These are phyloP conservation scores for Sympetrum striolatum DNA, from an alignment of 2,888 invertebrate species.

Conservation along the genomic window DNA sequence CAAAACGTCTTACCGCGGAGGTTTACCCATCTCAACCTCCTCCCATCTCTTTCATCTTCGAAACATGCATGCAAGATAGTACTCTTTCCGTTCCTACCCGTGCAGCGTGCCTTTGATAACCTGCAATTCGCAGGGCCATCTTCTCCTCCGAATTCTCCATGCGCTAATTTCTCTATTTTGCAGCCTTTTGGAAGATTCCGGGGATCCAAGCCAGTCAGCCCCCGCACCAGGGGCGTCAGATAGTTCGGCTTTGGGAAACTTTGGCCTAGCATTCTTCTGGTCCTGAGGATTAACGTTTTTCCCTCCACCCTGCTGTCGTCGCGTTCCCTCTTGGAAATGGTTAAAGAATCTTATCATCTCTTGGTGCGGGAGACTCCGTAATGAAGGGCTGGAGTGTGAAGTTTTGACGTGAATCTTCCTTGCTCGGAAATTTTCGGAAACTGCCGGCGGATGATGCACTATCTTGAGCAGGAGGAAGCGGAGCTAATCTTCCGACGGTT, in stretches of 20 bases:
- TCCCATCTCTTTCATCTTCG: not conserved
- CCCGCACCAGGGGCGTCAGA: not conserved
- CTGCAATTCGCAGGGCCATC: not conserved
- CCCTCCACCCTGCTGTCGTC: not conserved
- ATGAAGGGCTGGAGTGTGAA: not conserved
- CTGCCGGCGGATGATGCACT: not conserved
- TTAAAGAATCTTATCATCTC: not conserved
- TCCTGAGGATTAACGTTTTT: not conserved
- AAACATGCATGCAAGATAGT: not conserved
- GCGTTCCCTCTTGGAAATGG: not conserved
- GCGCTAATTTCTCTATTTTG: not conserved
- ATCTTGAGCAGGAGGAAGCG: not conserved
- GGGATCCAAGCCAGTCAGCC: not conserved
- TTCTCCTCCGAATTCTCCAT: not conserved
- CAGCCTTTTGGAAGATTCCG: not conserved
- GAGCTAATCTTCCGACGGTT: not conserved
- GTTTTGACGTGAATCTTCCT: not conserved
- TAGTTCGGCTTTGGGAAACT: not conserved
- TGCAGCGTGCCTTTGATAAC: not conserved
- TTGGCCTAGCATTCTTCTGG: not conserved
- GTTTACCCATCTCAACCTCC: not conserved
- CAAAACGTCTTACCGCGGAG: not conserved
- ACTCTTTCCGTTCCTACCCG: not conserved
- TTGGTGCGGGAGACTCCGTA: not conserved
- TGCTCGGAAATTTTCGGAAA: not conserved